These are phyloP conservation scores for Choreutis nemorana DNA, from an alignment of 2,888 invertebrate genomes.

Conservation along the genomic window DNA sequence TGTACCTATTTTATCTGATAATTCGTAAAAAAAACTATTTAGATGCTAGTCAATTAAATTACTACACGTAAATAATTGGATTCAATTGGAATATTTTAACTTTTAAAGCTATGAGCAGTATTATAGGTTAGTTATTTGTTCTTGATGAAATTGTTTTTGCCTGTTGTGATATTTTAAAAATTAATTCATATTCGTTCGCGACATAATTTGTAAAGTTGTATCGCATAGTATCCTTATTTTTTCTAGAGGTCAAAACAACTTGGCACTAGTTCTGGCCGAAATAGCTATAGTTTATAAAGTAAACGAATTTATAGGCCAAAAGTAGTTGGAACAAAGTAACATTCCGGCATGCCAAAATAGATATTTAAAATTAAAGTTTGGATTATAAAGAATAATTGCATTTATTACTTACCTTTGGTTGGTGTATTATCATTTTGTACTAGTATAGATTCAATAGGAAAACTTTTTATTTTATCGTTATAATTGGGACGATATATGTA, in stretches of 20 bases:
- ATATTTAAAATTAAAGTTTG: constrained; percentile 11
- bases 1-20: too few relatives aligned
- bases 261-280: neutral
- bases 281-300: constrained; percentile 4
- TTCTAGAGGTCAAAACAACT: neutral
- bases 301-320: constrained; percentile 24
- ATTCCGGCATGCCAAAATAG: constrained; percentile 60
- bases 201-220: neutral
- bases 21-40: constrained; percentile 23
- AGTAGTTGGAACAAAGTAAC: constrained; percentile 38
- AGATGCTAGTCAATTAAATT: constrained; percentile 62
- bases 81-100: constrained; percentile 38
- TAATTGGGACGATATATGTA: too few relatives aligned
- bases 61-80: constrained; percentile 38
- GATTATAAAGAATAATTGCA: constrained; percentile 12
- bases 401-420: constrained; percentile 11
- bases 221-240: neutral
- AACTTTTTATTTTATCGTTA: too few relatives aligned
- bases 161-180: constrained; percentile 43
- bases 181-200: constrained; percentile 12
- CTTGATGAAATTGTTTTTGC: constrained; percentile 37
- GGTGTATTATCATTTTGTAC: too few relatives aligned
- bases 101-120: constrained; percentile 50
- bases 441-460: too few relatives aligned
- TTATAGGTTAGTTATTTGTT: constrained; percentile 59